A percentile compares a stretch with the other conserved stretches of the same genome.
Evolutionary conservation across 2,113 vertebrate genomes (phyloP).

Genomic region (Columba livia): DNA sequence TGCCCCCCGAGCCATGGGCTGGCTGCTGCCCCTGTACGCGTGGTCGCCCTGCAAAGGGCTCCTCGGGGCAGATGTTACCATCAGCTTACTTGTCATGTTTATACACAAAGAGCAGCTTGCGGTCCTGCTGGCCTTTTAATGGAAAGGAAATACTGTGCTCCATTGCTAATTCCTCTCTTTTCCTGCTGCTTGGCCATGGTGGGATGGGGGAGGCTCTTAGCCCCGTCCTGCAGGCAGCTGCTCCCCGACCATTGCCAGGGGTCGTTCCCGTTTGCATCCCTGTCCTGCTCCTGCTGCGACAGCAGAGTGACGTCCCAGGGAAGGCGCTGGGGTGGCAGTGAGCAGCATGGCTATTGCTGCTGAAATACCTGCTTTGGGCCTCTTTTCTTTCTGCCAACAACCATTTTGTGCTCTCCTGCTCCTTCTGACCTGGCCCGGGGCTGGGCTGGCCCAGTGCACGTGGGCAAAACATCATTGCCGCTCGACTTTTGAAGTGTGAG

Average conservation of each 20-base stretch:
- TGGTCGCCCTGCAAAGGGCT: not conserved
- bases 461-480: too few species aligned
- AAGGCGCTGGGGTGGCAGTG: not conserved
- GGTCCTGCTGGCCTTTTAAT: not conserved
- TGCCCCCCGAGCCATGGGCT: accelerated
- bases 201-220: not conserved
- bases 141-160: not conserved
- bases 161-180: not conserved
- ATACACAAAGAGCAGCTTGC: not conserved
- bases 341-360: not conserved
- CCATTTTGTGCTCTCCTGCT: not conserved
- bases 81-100: not conserved
- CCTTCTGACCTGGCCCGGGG: not conserved
- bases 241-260: not conserved
- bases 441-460: accelerated
- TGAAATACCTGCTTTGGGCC: not conserved
- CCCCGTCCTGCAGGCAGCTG: not conserved
- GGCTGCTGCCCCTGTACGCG: not conserved
- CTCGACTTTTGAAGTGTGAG: not conserved
- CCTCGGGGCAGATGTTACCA: not conserved
- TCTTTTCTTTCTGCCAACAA: too few species aligned
- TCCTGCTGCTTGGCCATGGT: not conserved
- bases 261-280: not conserved
- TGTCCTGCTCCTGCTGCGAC: too few species aligned
- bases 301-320: not conserved